Conservation (phyloP, 2,888 invertebrate genomes). For the Amiota mariae region DNA sequence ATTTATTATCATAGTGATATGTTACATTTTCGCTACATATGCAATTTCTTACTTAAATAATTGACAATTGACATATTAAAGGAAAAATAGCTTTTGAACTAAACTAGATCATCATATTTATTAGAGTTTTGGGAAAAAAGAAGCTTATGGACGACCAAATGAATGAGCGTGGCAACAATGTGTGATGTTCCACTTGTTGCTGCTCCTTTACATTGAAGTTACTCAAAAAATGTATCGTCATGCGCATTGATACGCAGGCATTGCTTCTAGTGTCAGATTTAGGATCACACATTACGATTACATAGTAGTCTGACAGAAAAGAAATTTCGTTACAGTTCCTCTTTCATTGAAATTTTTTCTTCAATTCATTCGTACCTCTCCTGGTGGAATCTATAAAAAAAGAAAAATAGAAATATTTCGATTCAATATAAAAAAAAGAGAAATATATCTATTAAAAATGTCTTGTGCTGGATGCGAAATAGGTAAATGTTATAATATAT, state of each 20-base stretch:
- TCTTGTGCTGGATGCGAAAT: conserved; percentile 65
- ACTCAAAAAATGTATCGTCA: conserved; percentile 3
- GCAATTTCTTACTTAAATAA: too few relatives aligned
- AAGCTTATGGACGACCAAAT: too few relatives aligned
- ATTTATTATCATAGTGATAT: too few relatives aligned
- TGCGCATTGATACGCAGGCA: conserved; percentile 43
- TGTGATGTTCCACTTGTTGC: not conserved
- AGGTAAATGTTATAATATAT: conserved; percentile 42
- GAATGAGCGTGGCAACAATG: too few relatives aligned
- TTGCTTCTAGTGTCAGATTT: conserved; percentile 27
- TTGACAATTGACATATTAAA: too few relatives aligned
- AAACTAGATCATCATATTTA: too few relatives aligned
- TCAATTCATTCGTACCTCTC: not conserved
- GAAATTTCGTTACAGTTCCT: not conserved
- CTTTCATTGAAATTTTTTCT: not conserved
- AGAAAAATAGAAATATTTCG: not conserved
- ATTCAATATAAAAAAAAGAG: not conserved
- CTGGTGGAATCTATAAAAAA: not conserved
- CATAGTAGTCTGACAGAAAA: not conserved
- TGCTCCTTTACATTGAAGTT: not conserved
- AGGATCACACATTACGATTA: not conserved
- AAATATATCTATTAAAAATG: conserved; percentile 48
- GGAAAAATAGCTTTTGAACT: too few relatives aligned
- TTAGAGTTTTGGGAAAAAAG: too few relatives aligned
- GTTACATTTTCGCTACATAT: too few relatives aligned